phyloP scores from a whole-genome alignment of 2,888 invertebrate genomes.

The Leptopterna dolabrata region DNA sequence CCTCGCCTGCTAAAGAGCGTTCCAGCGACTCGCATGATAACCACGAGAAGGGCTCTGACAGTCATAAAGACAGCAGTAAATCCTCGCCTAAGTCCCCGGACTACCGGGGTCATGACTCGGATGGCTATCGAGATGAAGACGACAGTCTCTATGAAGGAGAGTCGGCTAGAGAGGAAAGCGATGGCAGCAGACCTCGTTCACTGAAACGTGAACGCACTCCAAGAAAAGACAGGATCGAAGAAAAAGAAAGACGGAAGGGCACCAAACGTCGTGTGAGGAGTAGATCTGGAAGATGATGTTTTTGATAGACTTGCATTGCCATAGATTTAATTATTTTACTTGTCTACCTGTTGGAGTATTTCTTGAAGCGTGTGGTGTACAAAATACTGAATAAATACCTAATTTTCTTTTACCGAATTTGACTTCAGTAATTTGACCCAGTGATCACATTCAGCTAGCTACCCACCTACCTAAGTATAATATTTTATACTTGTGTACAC shows the following conservation, averaged over 20 bases:
- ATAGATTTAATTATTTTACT: neutral
- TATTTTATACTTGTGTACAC: too few species aligned
- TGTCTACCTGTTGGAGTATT: neutral
- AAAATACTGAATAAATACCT: neutral
- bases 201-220: constrained; percentile 30
- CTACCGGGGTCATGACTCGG: constrained; percentile 21
- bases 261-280: constrained; percentile 29
- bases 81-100: neutral
- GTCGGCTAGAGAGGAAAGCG: neutral
- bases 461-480: too few species aligned
- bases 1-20: constrained; percentile 34
- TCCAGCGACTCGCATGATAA: constrained; percentile 11
- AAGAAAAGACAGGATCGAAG: constrained; percentile 34
- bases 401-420: neutral
- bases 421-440: too few species aligned
- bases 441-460: too few species aligned
- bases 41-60: constrained; percentile 10
- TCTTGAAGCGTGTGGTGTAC: neutral
- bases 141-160: constrained; percentile 13
- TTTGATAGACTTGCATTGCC: neutral
- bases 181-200: constrained; percentile 10
- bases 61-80: neutral
- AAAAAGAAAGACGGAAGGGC: constrained; percentile 44
- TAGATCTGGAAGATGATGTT: constrained; percentile 31
- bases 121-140: constrained; percentile 18